These are phyloP conservation scores for Styela plicata DNA, from an alignment of 23 tunicate species.

Conservation along the genomic window DNA sequence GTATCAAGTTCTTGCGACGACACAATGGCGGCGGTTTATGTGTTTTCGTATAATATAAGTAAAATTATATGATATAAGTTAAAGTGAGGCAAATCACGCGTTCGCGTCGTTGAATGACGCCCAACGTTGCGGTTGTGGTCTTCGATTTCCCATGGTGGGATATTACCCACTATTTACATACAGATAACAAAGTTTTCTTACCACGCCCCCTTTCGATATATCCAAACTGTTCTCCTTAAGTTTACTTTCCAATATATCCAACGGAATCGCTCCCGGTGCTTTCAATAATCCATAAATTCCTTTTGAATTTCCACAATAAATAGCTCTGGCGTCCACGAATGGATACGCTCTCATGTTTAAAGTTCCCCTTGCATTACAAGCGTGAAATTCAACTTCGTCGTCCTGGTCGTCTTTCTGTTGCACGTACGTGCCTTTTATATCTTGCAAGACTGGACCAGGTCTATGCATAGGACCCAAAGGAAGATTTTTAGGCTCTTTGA, in stretches of 20 bases:
- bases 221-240: background rate
- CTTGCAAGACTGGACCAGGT: background rate
- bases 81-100: no score
- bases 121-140: no score
- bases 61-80: no score
- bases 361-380: background rate
- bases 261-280: background rate
- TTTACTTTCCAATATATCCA: background rate
- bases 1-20: no score
- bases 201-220: background rate
- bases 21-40: no score
- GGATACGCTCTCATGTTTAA: conserved; percentile 3
- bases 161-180: no score
- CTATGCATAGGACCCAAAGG: background rate
- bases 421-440: background rate
- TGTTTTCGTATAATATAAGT: no score
- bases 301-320: conserved; percentile 3
- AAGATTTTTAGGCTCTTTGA: background rate
- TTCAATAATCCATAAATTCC: background rate
- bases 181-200: background rate
- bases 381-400: background rate
- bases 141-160: no score
- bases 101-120: no score
- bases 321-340: conserved; percentile 1
- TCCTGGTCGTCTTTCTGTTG: background rate